These are phyloP conservation scores for Serilophus lunatus DNA, from an alignment of 2,113 vertebrate genomes.

Conservation along the genomic window DNA sequence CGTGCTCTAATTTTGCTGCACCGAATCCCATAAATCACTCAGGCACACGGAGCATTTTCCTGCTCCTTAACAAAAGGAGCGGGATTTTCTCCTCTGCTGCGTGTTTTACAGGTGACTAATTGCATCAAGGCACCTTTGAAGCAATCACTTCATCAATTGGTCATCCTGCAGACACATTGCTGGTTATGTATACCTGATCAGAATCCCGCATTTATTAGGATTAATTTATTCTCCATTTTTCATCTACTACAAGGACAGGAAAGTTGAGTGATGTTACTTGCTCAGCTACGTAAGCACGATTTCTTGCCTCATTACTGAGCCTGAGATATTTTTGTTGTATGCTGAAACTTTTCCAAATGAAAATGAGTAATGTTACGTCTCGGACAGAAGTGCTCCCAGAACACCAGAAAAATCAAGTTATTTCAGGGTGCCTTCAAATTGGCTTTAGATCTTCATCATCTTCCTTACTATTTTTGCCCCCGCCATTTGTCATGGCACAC, in stretches of 20 bases:
- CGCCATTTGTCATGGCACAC: background rate
- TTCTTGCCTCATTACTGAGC: slow-evolving; percentile 60
- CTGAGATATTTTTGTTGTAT: slow-evolving; percentile 28
- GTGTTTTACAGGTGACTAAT: slow-evolving; percentile 56
- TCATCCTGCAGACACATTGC: slow-evolving; percentile 8
- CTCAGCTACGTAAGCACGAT: slow-evolving; percentile 50
- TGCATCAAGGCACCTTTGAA: slow-evolving; percentile 53
- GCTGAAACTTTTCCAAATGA: slow-evolving; percentile 36
- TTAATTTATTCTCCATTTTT: slow-evolving; percentile 59
- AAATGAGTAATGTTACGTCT: slow-evolving; percentile 12
- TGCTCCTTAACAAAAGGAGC: slow-evolving; percentile 41
- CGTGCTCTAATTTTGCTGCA: background rate
- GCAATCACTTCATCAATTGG: slow-evolving; percentile 57
- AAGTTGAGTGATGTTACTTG: slow-evolving; percentile 43
- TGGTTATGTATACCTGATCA: slow-evolving; percentile 31
- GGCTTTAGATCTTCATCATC: background rate
- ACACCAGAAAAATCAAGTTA: background rate
- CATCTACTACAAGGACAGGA: background rate
- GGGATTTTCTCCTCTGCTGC: slow-evolving; percentile 12
- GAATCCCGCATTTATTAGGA: slow-evolving; percentile 50
- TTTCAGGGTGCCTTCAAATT: background rate
- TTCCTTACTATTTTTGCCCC: background rate
- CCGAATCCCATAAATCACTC: slow-evolving; percentile 50
- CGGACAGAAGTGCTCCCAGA: background rate
- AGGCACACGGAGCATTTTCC: background rate